Evolutionary conservation across 2,797 vertebrate genomes (phyloP), one percentile per base, ranked within the genome.

Genomic region (Danio aesculapii): DNA sequence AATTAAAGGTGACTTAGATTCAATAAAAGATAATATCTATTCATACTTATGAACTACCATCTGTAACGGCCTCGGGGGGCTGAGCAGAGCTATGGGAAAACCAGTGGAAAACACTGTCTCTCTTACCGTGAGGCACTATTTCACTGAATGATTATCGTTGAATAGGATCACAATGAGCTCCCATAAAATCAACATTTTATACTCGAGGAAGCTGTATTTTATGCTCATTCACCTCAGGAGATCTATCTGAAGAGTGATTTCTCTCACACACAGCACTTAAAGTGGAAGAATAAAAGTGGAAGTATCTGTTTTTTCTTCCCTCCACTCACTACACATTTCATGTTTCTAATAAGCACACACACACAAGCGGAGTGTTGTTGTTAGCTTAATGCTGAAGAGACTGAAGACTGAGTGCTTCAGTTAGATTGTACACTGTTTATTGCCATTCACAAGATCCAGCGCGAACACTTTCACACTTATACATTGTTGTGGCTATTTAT

Each of bases 1-100:
- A 83, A 89, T 88, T 87, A 91, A 89, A 92, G 91, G 85, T 79
- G 21, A 88, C 77, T 90, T 58, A 12, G 69, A 89, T 66, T 86
- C 86, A 92, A 89, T 89, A 90, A 90, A 86, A 85, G 88, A 91
- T 67, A 72, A 88, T 67, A 21, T 87, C 78, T 70, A 88, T 73
- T 84, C 89, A 86, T 84, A 62, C 68, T 76, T 87, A 0, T 73
- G 91, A 89, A 77, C 46, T 88, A 58, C 90, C 86, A 67, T 87
- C 82, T 17, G 87, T 85, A 79, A 86, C 6, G 0, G 69, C 69
- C 89, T 84, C 83, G 79, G 78, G 73, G 84, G 90, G 88, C 47
- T 75, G 85, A 87, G 86, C 12, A 72, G 47, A 63, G 89, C 77
- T 3, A 41, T 44, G 74, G 75, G 68, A 79, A 77, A 21, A 14